These are phyloP conservation scores for Dasypogon diadema DNA, from an alignment of 2,888 invertebrate genomes.

Conservation along the genomic window DNA sequence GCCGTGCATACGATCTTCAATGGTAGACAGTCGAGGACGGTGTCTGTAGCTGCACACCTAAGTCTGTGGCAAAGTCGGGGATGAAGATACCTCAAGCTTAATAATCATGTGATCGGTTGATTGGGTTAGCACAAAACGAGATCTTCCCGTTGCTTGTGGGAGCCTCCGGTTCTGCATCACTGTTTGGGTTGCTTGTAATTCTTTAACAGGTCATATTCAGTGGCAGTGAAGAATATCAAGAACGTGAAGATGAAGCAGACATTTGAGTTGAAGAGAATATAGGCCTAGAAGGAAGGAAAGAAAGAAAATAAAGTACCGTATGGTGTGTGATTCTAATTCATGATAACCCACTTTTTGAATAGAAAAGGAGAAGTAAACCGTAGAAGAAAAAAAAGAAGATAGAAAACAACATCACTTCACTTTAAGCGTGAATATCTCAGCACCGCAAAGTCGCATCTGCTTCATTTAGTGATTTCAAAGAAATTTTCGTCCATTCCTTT, in stretches of 20 bases:
- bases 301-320: constrained; percentile 54
- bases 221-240: constrained; percentile 31
- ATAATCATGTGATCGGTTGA: not conserved
- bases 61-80: not conserved
- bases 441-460: not conserved
- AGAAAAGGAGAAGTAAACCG: not conserved
- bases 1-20: constrained; percentile 15
- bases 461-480: not conserved
- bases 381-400: constrained; percentile 1
- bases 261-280: constrained; percentile 43
- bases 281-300: constrained; percentile 45
- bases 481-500: constrained; percentile 39
- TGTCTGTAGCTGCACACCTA: not conserved
- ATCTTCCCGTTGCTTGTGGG: constrained; percentile 46
- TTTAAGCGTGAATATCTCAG: not conserved
- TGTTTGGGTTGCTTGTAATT: constrained; percentile 23
- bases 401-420: not conserved
- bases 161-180: constrained; percentile 35
- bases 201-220: constrained; percentile 16
- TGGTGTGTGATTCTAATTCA: constrained; percentile 55
- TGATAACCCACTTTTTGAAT: constrained; percentile 49
- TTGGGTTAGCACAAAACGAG: constrained; percentile 34
- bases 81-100: not conserved
- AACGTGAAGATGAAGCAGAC: constrained; percentile 19
- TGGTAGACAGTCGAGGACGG: not conserved